A percentile compares a stretch with the other conserved stretches of the same genome.
phyloP scores from a whole-genome alignment of 2,113 vertebrate genomes.

The Microcebus tavaratra region DNA sequence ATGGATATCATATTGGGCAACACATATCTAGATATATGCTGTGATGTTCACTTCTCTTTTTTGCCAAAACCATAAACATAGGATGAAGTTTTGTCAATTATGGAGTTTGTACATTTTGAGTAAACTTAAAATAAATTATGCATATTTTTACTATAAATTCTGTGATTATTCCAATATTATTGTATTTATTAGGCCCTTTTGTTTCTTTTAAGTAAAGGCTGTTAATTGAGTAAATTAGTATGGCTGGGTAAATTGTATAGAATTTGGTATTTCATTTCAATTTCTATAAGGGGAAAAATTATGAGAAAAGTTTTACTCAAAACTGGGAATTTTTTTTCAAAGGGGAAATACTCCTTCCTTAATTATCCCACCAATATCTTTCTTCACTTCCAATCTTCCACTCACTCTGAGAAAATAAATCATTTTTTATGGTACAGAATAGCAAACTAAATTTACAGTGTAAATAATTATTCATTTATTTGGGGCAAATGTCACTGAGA shows the following conservation, averaged over 20 bases:
- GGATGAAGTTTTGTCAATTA: background rate
- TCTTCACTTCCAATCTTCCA: background rate
- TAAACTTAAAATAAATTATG: conserved; percentile 5
- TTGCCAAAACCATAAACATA: conserved; percentile 14
- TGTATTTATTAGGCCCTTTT: conserved; percentile 7
- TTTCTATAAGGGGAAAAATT: conserved; percentile 23
- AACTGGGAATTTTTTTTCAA: background rate
- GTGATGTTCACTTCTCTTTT: background rate
- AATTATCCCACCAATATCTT: background rate
- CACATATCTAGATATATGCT: background rate
- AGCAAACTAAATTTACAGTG: conserved; percentile 6
- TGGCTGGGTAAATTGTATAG: background rate
- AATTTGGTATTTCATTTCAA: conserved; percentile 13
- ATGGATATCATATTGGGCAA: background rate
- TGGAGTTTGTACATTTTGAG: background rate
- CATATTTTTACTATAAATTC: background rate
- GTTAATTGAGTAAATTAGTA: background rate
- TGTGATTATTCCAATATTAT: background rate
- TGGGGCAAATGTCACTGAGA: background rate
- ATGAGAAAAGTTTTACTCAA: background rate
- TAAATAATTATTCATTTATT: background rate
- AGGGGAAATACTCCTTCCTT: background rate
- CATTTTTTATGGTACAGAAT: background rate
- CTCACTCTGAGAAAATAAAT: background rate
- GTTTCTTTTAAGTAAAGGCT: background rate